Base-by-base conservation (phyloP, 2,113 vertebrate species). In the Agelaius tricolor region DNA sequence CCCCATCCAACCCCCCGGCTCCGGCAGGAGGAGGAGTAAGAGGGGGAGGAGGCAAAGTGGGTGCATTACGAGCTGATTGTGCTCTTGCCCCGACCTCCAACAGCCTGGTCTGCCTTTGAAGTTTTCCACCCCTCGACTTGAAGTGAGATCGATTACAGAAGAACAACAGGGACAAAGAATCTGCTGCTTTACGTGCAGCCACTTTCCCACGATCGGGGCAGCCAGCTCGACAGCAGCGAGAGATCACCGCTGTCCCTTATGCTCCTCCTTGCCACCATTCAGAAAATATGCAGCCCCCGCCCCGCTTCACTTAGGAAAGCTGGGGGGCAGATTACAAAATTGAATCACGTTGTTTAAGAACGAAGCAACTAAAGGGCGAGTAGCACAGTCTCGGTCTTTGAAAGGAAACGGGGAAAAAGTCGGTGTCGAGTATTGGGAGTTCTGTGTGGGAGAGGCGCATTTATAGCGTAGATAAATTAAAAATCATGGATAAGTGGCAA, bases 101-200 rank as follows among this genome's bases (percentile, higher is more conserved):
- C 98, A 96, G 97, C 96, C 98, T 77, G 94, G 65, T 85, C 93
- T 55, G 91, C 94, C 98, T 98, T 98, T 98, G 98, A 99, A 98
- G 98, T 97, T 81, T 95, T 95, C 94, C 87, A 96, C 97, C 94
- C 95, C 96, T 98, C 98, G 95, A 97, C 97, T 94, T 97, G 97
- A 96, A 98, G 97, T 94, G 98, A 99, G 98, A 98, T 98, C 98
- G 98, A 98, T 98, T 99, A 98, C 98, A 98, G 92, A 97, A 97
- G 97, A 98, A 98, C 98, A 98, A 98, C 98, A 97, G 98, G 96
- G 97, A 98, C 97, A 97, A 96, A 98, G 98, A 97, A 98, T 96
- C 97, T 83, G 97, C 96, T 97, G 98, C 98, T 97, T 97, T 97
- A 98, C 98, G 98, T 97, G 97, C 95, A 97, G 97, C 97, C 97